A percentile compares a stretch with the other conserved stretches of the same genome.
These are phyloP conservation scores for Pachyrhynchus sulphureomaculatus DNA, from an alignment of 1,140 invertebrate genomes.

Conservation along the genomic window DNA sequence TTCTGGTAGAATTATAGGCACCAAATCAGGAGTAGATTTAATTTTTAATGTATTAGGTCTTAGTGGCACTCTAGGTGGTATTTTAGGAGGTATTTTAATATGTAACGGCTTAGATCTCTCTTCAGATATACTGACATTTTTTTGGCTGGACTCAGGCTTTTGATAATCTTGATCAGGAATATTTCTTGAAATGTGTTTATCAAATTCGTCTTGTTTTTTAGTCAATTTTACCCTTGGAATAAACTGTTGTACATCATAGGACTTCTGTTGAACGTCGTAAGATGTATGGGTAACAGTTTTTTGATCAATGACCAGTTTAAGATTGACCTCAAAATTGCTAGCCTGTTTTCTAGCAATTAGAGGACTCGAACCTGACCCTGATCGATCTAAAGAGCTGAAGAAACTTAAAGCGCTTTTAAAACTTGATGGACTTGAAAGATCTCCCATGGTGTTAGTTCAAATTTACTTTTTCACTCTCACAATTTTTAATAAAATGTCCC, in stretches of 20 bases:
- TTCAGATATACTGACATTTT: not conserved
- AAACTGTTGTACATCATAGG: not conserved
- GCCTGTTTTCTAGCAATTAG: conserved; percentile 25
- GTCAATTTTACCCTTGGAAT: conserved; percentile 20
- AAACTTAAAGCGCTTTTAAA: conserved; percentile 41
- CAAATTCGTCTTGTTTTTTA: not conserved
- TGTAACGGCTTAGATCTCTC: not conserved
- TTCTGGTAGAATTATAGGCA: not conserved
- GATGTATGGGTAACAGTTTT: conserved; percentile 9
- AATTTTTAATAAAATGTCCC: too few relatives aligned
- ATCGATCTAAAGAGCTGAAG: conserved; percentile 37
- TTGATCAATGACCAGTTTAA: conserved; percentile 27
- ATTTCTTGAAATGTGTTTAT: not conserved
- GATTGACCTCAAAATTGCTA: conserved; percentile 33
- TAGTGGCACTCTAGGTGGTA: conserved; percentile 9
- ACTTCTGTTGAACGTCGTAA: not conserved
- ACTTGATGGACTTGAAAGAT: conserved; percentile 28
- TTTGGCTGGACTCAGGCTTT: not conserved
- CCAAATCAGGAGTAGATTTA: not conserved
- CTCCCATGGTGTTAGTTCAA: conserved; percentile 9
- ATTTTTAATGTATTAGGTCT: not conserved
- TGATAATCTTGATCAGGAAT: conserved; percentile 9
- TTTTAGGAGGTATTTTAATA: conserved; percentile 6
- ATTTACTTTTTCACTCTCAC: too few relatives aligned
- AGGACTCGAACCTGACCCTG: conserved; percentile 14